Evolutionary conservation across 2,797 vertebrate genomes (phyloP), one percentile per base, ranked within the genome.

Genomic region (Poeciliopsis turneri): DNA sequence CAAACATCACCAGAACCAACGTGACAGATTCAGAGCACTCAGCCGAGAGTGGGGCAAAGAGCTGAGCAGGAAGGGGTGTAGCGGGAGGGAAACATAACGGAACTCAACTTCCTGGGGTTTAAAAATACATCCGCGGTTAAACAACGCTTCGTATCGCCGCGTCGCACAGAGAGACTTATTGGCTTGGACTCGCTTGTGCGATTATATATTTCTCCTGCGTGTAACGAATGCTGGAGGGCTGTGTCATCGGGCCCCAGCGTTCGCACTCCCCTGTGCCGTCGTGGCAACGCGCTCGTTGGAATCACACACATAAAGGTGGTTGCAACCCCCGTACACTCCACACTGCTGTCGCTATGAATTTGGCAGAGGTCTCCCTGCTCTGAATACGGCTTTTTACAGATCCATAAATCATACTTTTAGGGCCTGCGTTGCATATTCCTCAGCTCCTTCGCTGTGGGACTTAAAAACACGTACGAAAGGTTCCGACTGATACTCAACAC

Each of bases 21-120:
- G 28, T 79, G 87, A 89, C 88, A 89, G 88, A 88, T 89, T 86
- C 75, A 74, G 89, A 89, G 78, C 84, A 46, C 51, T 6, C 41
- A 46, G 84, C 86, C 78, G 81, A 85, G 84, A 84, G 75, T 76
- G 84, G 74, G 82, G 79, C 25, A 33, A 23, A 74, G 43, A 76
- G 81, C 16, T 72, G 69, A 77, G 81, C 30, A 20, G 45, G 16
- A 46, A 49, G 69, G 77, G 79, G 51, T 16, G 9, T 57, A 70
- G 68, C 49, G 13, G 47, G 47, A 43, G 5, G 47, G 61, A 76
- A 76, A 78, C 12, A 70, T 71, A 84, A 86, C 49, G 53, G 33
- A 81, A 77, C 30, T 28, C 45, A 76, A 86, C 77, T 41, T 13
- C 53, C 55, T 46, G 72, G 28, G 75, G 49, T 51, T 84, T 82